phyloP scores from a whole-genome alignment of 2,797 vertebrate species.

The Peromyscus attwateri region DNA sequence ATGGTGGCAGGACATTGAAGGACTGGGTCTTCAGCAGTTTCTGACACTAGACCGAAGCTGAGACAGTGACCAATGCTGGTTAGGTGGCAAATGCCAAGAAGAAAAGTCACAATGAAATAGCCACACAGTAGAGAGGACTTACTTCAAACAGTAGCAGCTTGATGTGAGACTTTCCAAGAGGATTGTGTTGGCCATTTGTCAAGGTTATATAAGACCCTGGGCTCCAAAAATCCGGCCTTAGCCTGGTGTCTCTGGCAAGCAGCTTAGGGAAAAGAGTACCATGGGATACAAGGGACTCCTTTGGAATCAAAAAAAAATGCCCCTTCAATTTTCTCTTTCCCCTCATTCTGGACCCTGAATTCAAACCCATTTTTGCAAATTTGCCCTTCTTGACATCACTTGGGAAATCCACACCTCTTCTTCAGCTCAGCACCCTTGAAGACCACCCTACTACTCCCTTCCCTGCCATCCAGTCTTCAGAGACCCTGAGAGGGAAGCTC shows the following conservation, averaged over 20 bases:
- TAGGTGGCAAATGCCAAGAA: neutral
- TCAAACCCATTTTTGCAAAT: neutral
- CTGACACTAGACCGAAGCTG: neutral
- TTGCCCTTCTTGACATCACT: neutral
- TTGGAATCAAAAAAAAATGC: neutral
- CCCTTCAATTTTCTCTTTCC: neutral
- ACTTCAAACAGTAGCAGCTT: neutral
- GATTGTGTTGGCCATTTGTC: neutral
- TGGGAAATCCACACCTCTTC: neutral
- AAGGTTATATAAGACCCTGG: no score
- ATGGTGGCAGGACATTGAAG: neutral
- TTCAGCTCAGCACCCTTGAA: neutral
- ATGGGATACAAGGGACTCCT: neutral
- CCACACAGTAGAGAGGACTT: neutral
- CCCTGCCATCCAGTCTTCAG: fast-evolving
- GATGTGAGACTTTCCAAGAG: neutral
- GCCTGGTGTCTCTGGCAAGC: neutral
- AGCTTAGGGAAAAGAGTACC: no score
- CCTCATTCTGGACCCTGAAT: neutral
- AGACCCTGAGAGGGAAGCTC: neutral
- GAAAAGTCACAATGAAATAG: neutral
- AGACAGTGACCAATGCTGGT: neutral
- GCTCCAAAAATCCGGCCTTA: neutral
- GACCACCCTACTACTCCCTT: neutral
- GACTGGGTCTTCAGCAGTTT: neutral